Base-by-base conservation (phyloP, 2,113 vertebrate species). In the Dissostichus mawsoni region DNA sequence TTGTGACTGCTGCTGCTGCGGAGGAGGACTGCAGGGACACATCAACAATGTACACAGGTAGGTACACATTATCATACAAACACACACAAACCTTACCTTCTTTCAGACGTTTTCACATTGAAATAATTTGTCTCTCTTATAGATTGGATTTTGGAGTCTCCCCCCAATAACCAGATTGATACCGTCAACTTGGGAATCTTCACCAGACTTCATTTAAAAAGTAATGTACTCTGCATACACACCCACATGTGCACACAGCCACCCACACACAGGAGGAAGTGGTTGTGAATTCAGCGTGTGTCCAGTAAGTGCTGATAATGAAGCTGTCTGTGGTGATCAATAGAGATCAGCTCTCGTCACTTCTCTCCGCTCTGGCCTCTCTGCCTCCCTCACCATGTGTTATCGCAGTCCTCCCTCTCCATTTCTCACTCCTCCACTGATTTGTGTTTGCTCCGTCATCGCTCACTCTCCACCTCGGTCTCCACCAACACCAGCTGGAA, bases 291-390 rank as follows among this genome's bases (percentile, higher is more conserved):
- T 89, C 85, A 87, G 53, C 1, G 14, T 81, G 84, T 88, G 82
- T 87, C 85, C 88, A 84, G 86, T 90, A 87, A 92, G 83, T 88
- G 89, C 86, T 88, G 87, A 90, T 92, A 94, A 92, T 92, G 82
- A 92, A 92, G 91, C 87, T 91, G 87, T 93, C 91, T 87, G 89
- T 65, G 82, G 83, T 92, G 88, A 93, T 94, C 91, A 92, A 92
- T 93, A 92, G 79, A 89, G 85, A 91, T 91, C 89, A 84, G 48
- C 81, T 81, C 80, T 81, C 80, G 80, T 89, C 89, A 81, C 83
- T 85, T 88, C 87, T 80, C 68, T 20, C 80, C 36, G 64, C 85
- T 80, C 64, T 10, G 52, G 72, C 81, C 66, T 82, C 80, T 71
- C 86, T 16, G 41, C 83, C 57, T 75, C 58, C 78, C 70, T 64